Evolutionary conservation across 1,140 invertebrate genomes (phyloP), one percentile per base, ranked within the genome.

Genomic region (Diabrotica virgifera): DNA sequence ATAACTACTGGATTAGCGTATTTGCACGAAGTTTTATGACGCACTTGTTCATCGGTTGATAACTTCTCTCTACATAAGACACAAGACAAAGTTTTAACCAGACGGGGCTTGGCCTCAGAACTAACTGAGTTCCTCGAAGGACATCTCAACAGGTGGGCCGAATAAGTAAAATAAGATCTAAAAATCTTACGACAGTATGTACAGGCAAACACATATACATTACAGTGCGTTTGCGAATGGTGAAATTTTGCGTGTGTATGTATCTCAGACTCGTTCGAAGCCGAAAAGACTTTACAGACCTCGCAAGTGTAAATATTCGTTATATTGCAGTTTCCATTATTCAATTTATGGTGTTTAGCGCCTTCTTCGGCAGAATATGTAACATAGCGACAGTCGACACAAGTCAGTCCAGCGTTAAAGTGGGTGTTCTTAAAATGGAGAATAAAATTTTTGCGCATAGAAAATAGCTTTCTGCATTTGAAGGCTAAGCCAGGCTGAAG

Each of bases 361-460:
- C 8, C 2, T 46, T 46, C 40, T 8, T 8, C 3, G 8, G n/a
- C 40, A 8, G 40, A 46, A n/a, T 46, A 46, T 5, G 40, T 10
- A 46, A n/a, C n/a, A 46, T 3, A 46, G 8, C n/a, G 8, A 46
- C 40, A 46, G 4, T 8, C 40, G 0, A 11, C 6, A 46, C 40
- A 46, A n/a, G n/a, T n/a, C n/a, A n/a, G n/a, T n/a, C n/a, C n/a
- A n/a, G n/a, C n/a, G n/a, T n/a, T n/a, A n/a, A n/a, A n/a, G 11
- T 46, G 40, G 6, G 6, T 6, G 6, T 46, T 6, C 6, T 6
- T 8, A 46, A 84, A 78, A 72, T 84, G 83, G 0, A 76, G 60
- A 36, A 70, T 74, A 62, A 73, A 80, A 36, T 81, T 80, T 61
- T 72, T 78, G n/a, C 77, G 75, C 70, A 82, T 77, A 52, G 74